Percentiles rank a stretch among this genome's conserved stretches.
Evolutionary conservation across 2,888 invertebrate genomes (phyloP).

Genomic region (Xestia rhomboidea): DNA sequence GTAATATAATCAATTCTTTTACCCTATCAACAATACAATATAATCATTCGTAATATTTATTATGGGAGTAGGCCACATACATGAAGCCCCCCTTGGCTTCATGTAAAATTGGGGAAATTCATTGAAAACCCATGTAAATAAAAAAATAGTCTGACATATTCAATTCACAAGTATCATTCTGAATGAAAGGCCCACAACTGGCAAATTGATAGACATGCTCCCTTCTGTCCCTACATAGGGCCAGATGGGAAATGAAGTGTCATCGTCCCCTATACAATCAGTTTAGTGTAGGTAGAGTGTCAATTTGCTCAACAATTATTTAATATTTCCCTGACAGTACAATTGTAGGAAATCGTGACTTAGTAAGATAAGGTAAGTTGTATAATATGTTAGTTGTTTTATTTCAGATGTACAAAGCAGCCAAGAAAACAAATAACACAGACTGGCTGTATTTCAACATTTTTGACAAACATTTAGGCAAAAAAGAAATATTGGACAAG

Average conservation of each 20-base stretch:
- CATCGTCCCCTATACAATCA: neutral
- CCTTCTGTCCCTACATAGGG: neutral
- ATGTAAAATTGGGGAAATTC: neutral
- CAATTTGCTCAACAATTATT: neutral
- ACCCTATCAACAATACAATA: neutral
- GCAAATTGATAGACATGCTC: neutral
- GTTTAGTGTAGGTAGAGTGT: neutral
- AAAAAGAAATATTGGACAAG: slow-evolving; percentile 83
- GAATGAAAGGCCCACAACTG: neutral
- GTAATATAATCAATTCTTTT: slow-evolving; percentile 60
- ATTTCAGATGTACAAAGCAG: slow-evolving; percentile 84
- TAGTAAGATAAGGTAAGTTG: neutral
- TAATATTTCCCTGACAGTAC: neutral
- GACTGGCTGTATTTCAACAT: slow-evolving; percentile 86
- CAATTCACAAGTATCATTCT: neutral
- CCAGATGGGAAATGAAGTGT: neutral
- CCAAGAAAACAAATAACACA: slow-evolving; percentile 84
- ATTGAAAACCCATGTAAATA: neutral
- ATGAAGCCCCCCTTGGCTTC: no score
- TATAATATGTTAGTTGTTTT: neutral
- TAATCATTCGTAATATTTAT: neutral
- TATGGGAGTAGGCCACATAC: no score
- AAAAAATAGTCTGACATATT: neutral
- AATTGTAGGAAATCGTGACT: no score
- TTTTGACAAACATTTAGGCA: slow-evolving; percentile 86